Conservation (phyloP, 2,888 invertebrate species). For the Andrena chrysosceles region DNA sequence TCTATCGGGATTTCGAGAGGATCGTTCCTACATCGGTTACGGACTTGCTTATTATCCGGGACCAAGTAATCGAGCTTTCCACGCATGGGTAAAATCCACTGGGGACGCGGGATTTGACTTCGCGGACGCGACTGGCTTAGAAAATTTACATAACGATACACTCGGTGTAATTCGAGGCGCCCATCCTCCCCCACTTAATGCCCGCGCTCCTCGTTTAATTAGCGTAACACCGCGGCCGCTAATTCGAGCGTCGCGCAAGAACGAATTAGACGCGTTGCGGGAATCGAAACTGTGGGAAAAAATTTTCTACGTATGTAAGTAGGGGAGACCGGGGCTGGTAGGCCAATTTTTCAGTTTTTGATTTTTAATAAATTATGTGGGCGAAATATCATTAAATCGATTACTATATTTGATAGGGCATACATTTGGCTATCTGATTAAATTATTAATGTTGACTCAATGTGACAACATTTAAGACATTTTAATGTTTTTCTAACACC, state of each 20-base stretch:
- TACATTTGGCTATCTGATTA: too few relatives aligned
- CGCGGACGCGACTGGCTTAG: constrained; percentile 9
- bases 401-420: too few relatives aligned
- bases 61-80: constrained; percentile 49
- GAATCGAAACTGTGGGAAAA: background rate
- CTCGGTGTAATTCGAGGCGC: constrained; percentile 15
- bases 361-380: too few relatives aligned
- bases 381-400: too few relatives aligned
- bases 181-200: background rate
- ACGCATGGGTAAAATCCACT: constrained; percentile 34
- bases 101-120: constrained; percentile 11
- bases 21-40: constrained; percentile 52
- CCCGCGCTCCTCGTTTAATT: constrained; percentile 35
- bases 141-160: constrained; percentile 52
- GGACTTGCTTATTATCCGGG: constrained; percentile 62
- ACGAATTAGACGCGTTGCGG: background rate
- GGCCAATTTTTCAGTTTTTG: too few relatives aligned
- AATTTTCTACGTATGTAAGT: background rate
- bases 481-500: too few relatives aligned
- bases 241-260: background rate
- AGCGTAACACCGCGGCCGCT: constrained; percentile 8
- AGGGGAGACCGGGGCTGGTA: too few relatives aligned
- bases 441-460: too few relatives aligned
- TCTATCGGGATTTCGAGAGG: constrained; percentile 58
- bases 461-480: too few relatives aligned